A percentile compares a stretch with the other conserved stretches of the same genome.
Conservation (phyloP, 1,140 invertebrate species). For the Plutomurus gul region DNA sequence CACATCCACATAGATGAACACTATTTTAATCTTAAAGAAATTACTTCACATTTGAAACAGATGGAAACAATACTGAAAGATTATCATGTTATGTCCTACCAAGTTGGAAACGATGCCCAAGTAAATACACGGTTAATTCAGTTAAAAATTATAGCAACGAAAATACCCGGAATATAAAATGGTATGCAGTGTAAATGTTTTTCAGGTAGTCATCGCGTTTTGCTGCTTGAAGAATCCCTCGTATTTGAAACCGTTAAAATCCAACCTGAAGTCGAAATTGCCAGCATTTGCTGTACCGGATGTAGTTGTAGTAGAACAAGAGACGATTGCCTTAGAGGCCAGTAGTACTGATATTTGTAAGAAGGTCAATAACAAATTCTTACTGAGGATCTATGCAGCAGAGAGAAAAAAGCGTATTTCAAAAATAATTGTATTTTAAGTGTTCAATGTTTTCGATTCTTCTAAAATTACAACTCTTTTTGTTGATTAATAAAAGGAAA, state of each 20-base stretch:
- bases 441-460: too few species aligned
- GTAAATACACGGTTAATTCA: neutral
- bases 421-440: too few species aligned
- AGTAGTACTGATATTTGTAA: neutral
- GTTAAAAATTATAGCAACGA: neutral
- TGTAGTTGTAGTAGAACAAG: neutral
- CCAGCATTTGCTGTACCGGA: neutral
- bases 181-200: too few species aligned
- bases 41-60: neutral
- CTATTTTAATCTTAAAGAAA: neutral
- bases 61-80: neutral
- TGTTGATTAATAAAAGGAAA: neutral
- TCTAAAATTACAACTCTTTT: neutral
- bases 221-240: neutral
- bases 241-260: neutral
- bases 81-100: neutral
- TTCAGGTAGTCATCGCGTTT: neutral
- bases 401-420: neutral
- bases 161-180: neutral
- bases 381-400: neutral
- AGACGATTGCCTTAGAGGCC: neutral
- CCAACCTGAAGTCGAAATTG: neutral
- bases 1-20: conserved; percentile 3
- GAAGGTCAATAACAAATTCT: neutral
- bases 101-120: neutral